Evolutionary conservation across 2,888 invertebrate species (phyloP).

Genomic region (Lasioglossum leucozonium): DNA sequence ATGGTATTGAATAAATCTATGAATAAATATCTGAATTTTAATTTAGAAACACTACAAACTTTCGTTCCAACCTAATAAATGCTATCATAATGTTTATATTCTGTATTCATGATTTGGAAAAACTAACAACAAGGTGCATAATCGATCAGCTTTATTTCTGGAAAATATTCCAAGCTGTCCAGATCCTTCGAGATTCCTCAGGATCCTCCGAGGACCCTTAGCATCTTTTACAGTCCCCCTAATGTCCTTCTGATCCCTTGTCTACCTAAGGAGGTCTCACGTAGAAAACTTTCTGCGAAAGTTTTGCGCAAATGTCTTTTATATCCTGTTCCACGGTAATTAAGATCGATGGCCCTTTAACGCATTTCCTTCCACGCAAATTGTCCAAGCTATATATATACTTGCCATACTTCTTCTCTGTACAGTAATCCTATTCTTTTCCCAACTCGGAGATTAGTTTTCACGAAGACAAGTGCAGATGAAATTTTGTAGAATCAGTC

Average conservation of each 20-base stretch:
- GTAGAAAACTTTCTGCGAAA: neutral
- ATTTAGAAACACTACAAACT: too few species aligned
- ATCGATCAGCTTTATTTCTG: neutral
- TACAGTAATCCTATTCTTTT: neutral
- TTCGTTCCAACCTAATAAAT: too few species aligned
- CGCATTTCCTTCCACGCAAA: neutral
- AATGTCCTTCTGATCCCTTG: conserved; percentile 7
- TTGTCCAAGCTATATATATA: neutral
- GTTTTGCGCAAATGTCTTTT: conserved; percentile 8
- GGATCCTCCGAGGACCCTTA: neutral
- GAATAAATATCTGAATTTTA: too few species aligned
- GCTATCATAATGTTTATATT: neutral
- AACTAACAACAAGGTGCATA: neutral
- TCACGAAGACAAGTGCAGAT: neutral
- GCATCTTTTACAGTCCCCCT: neutral
- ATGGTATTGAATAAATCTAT: too few species aligned
- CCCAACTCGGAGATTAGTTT: neutral
- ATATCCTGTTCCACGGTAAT: conserved; percentile 1
- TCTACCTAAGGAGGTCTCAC: neutral
- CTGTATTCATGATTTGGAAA: neutral
- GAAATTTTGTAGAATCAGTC: too few species aligned
- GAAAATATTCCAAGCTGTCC: neutral
- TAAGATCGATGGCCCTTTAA: conserved; percentile 11
- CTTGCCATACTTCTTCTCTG: neutral
- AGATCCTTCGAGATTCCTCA: neutral